Conservation (phyloP, 2,113 vertebrate genomes). For the Lampris megalopsis region DNA sequence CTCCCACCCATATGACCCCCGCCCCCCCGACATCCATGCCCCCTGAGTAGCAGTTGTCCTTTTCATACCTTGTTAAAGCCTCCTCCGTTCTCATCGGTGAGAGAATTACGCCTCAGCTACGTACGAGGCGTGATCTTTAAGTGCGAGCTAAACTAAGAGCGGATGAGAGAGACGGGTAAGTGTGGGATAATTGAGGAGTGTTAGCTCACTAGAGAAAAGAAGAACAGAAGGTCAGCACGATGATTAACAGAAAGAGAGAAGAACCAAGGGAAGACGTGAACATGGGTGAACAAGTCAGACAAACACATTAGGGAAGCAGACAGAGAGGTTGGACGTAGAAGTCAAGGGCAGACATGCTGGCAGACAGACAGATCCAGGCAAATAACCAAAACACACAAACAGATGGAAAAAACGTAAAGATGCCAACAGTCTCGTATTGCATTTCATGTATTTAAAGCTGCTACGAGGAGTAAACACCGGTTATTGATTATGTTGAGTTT, state of each 20-base stretch:
- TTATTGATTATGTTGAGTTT: too few species aligned
- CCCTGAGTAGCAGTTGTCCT: slow-evolving; percentile 53
- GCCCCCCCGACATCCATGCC: slow-evolving; percentile 13
- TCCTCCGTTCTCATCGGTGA: neutral
- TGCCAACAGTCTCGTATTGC: too few species aligned
- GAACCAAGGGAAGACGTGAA: too few species aligned
- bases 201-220: neutral
- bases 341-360: slow-evolving; percentile 1
- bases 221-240: neutral
- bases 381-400: slow-evolving; percentile 10
- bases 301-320: neutral
- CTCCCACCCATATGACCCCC: neutral
- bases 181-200: too few species aligned
- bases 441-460: too few species aligned
- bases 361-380: neutral
- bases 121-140: slow-evolving; percentile 23
- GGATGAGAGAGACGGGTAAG: too few species aligned
- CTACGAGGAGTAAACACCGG: too few species aligned
- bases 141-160: neutral
- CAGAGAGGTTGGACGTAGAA: too few species aligned
- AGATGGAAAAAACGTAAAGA: neutral
- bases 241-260: too few species aligned
- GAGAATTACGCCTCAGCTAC: slow-evolving; percentile 29
- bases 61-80: slow-evolving; percentile 26
- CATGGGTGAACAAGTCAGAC: too few species aligned